Conservation (phyloP, 1,140 invertebrate genomes). For the Drosophila orena region DNA sequence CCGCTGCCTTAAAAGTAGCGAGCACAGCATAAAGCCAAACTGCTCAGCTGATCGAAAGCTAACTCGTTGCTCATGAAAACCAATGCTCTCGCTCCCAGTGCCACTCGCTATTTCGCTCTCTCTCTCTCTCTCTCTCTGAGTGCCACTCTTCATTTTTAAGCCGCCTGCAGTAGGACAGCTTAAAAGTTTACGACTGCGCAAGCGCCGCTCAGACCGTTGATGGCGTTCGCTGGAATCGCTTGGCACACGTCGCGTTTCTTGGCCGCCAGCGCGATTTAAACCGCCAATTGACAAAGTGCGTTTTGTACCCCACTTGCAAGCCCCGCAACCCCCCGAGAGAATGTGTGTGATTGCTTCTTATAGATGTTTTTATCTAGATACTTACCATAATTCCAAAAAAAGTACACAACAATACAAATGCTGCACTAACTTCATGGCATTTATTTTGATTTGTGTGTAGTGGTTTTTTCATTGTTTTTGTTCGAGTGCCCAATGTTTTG, state of each 20-base stretch:
- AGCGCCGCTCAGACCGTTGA: slow-evolving; percentile 76
- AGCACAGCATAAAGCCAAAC: too few species aligned
- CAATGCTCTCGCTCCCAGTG: background rate
- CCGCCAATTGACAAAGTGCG: slow-evolving; percentile 7
- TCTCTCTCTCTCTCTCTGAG: slow-evolving; percentile 1
- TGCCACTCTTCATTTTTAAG: background rate
- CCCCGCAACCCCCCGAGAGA: slow-evolving; percentile 2
- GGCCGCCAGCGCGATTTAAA: slow-evolving; percentile 29
- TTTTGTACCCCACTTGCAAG: slow-evolving; percentile 1
- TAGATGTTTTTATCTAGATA: too few species aligned
- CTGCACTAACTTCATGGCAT: background rate
- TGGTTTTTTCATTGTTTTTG: slow-evolving; percentile 27
- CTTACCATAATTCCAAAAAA: background rate
- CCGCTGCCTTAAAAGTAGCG: too few species aligned
- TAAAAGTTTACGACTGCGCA: slow-evolving; percentile 66
- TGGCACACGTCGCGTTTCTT: slow-evolving; percentile 59
- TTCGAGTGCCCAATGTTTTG: slow-evolving; percentile 27
- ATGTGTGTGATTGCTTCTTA: background rate
- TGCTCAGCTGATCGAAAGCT: slow-evolving; percentile 18
- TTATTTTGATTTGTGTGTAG: background rate
- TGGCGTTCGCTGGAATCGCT: slow-evolving; percentile 69
- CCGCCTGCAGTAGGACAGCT: slow-evolving; percentile 34
- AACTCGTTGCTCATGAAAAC: slow-evolving; percentile 35
- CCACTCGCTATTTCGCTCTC: background rate
- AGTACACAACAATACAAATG: background rate